These are phyloP conservation scores for Dolichotis patagonum DNA, from an alignment of 2,113 vertebrate genomes.

Conservation along the genomic window DNA sequence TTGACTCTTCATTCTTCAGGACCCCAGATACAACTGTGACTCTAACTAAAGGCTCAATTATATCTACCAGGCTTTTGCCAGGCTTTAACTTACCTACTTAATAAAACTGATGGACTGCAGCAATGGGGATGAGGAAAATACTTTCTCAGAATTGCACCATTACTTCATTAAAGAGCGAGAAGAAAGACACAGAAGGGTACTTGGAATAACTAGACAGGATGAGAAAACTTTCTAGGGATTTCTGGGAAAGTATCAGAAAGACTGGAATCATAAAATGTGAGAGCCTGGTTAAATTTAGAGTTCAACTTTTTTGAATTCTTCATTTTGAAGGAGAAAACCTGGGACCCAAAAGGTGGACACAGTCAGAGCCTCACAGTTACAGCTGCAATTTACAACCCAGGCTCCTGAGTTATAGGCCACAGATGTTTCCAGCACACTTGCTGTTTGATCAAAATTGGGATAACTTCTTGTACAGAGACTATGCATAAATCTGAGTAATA, in stretches of 20 bases:
- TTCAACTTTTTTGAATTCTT: neutral
- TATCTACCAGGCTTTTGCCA: neutral
- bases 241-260: neutral
- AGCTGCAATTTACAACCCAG: neutral
- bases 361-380: neutral
- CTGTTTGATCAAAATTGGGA: neutral
- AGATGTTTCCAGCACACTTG: neutral
- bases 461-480: neutral
- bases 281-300: neutral
- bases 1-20: neutral
- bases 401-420: neutral
- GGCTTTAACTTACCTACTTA: constrained; percentile 24
- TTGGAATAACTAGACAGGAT: neutral
- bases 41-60: neutral
- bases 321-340: neutral
- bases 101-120: constrained; percentile 11
- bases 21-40: neutral
- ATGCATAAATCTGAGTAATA: neutral
- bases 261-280: neutral
- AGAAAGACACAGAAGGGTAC: neutral
- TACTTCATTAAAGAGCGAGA: neutral
- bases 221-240: neutral
- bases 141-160: constrained; percentile 53
- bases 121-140: constrained; percentile 15
- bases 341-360: neutral